Base-by-base conservation (phyloP, 1,140 invertebrate genomes). In the Aphaenogaster floridana region DNA sequence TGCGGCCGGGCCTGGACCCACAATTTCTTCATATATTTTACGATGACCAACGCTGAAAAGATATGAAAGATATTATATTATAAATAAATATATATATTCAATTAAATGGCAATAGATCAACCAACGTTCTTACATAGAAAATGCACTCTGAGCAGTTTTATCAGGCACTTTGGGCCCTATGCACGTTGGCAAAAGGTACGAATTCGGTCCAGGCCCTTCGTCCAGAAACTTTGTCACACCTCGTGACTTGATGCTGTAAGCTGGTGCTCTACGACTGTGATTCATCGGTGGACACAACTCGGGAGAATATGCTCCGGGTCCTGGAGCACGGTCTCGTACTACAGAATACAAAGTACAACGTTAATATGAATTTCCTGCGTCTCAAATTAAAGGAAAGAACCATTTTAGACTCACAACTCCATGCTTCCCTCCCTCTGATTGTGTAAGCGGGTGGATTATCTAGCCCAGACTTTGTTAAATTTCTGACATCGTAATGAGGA, bases 141-240 rank as follows among this genome's bases (percentile, higher is more conserved):
- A 95, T 66, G 94, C 94, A 68, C 91, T 94, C 78, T 90, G 76
- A n/a, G 94, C 92, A 52, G 72, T 83, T 83, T 95, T 95, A 59
- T 95, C 92, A 0, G 94, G 94, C 42, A 95, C 92, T 74, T 92
- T 94, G 0, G 94, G 94, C 7, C 94, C 94, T 45, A 95, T 92
- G 66, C 94, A 94, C 6, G 93, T 92, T 8, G 94, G 94, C 13
- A 95, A 61, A 50, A 78, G 71, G 71, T 94, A 94, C 2, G 76
- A 86, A 84, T 92, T 94, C 15, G 95, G 95, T 15, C 94, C 95
- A 42, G 95, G 95, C 3, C 92, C 92, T 34, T 52, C 21, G 9
- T 66, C 86, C 6, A 77, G 36, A 17, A 87, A 48, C 79, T 88
- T 90, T 17, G 74, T 42, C 54, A 63, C 64, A 13, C 63, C 57